phyloP scores from a whole-genome alignment of 2,888 invertebrate genomes.

The Drosophila colorata region DNA sequence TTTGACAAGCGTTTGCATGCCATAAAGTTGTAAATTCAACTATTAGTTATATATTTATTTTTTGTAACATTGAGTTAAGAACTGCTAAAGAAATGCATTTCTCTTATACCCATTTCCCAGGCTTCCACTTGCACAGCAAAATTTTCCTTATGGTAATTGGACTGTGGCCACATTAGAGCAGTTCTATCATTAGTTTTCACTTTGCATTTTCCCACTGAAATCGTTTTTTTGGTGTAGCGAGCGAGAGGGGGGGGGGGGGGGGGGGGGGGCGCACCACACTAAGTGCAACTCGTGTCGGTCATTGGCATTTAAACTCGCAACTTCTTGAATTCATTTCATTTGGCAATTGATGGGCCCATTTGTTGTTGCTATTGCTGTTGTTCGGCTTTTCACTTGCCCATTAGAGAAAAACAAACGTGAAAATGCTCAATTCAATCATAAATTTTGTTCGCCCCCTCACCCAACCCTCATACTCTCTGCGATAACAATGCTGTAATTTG shows the following conservation, averaged over 20 bases:
- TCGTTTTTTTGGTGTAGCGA: constrained; percentile 1
- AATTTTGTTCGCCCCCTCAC: constrained; percentile 41
- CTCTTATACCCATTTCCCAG: constrained; percentile 1
- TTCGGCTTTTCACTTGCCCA: constrained; percentile 61
- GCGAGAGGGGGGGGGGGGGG: background rate
- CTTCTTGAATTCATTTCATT: constrained; percentile 62
- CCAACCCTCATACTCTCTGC: background rate
- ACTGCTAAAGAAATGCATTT: constrained; percentile 3
- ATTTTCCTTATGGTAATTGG: constrained; percentile 15
- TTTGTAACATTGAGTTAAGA: background rate
- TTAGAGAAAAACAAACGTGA: constrained; percentile 58
- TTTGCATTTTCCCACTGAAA: constrained; percentile 24
- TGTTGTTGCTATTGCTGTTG: constrained; percentile 18
- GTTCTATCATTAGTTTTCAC: constrained; percentile 62
- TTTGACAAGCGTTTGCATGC: no score
- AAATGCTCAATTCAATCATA: constrained; percentile 68
- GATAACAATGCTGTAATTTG: constrained; percentile 74
- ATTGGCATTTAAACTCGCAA: constrained; percentile 61
- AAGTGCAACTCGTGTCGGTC: constrained; percentile 59
- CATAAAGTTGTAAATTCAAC: no score
- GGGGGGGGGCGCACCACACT: constrained; percentile 7
- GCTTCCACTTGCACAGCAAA: background rate
- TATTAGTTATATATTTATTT: background rate
- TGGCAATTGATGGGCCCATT: constrained; percentile 58
- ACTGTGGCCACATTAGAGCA: constrained; percentile 27